These are phyloP conservation scores for Pseudolaguvia tuberculata DNA, from an alignment of 2,113 vertebrate species.

Conservation along the genomic window DNA sequence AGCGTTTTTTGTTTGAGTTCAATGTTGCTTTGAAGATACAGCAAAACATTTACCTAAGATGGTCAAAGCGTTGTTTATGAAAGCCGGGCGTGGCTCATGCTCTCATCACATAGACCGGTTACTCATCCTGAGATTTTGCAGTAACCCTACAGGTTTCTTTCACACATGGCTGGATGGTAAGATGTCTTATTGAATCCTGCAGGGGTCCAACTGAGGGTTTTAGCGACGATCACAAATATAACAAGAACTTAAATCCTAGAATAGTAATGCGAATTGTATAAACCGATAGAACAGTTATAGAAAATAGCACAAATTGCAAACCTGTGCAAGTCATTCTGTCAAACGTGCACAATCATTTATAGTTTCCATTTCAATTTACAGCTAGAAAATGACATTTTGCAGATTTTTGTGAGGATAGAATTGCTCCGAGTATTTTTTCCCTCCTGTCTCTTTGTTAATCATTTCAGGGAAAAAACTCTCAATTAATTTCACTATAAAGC, in stretches of 20 bases:
- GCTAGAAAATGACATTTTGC: background rate
- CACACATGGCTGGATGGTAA: constrained; percentile 16
- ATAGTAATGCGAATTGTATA: background rate
- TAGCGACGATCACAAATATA: background rate
- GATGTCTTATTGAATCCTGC: background rate
- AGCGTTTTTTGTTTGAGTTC: constrained; percentile 24
- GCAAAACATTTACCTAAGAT: constrained; percentile 16
- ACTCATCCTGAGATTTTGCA: constrained; percentile 3
- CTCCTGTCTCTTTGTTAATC: background rate
- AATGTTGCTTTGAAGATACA: constrained; percentile 35
- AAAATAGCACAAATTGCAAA: background rate
- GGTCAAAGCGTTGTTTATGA: constrained; percentile 30
- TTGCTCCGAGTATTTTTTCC: background rate
- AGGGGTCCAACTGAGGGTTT: background rate
- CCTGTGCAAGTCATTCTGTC: background rate
- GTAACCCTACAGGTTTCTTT: background rate
- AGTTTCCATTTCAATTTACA: background rate
- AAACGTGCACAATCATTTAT: background rate
- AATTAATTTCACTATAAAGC: constrained; percentile 41
- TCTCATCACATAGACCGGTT: constrained; percentile 17
- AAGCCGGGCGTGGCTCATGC: constrained; percentile 2
- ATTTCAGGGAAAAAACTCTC: background rate
- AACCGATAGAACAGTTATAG: background rate
- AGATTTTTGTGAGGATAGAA: background rate
- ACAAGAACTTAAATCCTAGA: background rate